Evolutionary conservation across 1,140 invertebrate species (phyloP).

Genomic region (Heliconius melpomene): DNA sequence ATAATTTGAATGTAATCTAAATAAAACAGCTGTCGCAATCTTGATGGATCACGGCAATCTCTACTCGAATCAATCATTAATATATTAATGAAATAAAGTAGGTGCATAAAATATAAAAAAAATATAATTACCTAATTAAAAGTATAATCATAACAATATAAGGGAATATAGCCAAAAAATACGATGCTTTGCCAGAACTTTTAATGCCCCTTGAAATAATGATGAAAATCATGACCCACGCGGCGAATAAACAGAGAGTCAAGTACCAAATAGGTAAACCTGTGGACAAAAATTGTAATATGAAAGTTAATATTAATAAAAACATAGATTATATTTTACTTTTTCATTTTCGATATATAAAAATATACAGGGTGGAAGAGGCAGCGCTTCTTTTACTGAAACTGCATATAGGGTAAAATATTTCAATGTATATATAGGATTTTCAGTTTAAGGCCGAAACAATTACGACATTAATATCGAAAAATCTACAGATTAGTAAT

Average conservation of each 20-base stretch:
- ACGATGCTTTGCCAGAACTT: slow-evolving; percentile 89
- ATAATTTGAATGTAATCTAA: too few species aligned
- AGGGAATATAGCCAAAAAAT: slow-evolving; percentile 93
- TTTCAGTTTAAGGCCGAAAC: too few species aligned
- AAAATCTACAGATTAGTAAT: too few species aligned
- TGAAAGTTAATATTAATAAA: neutral
- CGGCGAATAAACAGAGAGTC: slow-evolving; percentile 86
- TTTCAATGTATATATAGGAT: too few species aligned
- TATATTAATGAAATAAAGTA: neutral
- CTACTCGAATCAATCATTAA: neutral
- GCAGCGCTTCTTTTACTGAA: too few species aligned
- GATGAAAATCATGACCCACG: slow-evolving; percentile 90
- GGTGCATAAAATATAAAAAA: neutral
- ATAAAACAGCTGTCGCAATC: too few species aligned
- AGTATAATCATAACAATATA: slow-evolving; percentile 91
- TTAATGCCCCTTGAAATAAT: slow-evolving; percentile 90
- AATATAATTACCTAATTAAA: slow-evolving; percentile 82
- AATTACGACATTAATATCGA: too few species aligned
- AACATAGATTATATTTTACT: neutral
- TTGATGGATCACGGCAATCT: neutral
- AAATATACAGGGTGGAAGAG: too few species aligned
- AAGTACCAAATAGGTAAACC: slow-evolving; percentile 89
- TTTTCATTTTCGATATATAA: too few species aligned
- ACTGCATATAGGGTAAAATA: too few species aligned
- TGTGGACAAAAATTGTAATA: slow-evolving; percentile 41